Percentiles rank a stretch among this genome's conserved stretches.
Evolutionary conservation across 2,797 vertebrate species (phyloP).

Genomic region (Phataginus tetradactyla): DNA sequence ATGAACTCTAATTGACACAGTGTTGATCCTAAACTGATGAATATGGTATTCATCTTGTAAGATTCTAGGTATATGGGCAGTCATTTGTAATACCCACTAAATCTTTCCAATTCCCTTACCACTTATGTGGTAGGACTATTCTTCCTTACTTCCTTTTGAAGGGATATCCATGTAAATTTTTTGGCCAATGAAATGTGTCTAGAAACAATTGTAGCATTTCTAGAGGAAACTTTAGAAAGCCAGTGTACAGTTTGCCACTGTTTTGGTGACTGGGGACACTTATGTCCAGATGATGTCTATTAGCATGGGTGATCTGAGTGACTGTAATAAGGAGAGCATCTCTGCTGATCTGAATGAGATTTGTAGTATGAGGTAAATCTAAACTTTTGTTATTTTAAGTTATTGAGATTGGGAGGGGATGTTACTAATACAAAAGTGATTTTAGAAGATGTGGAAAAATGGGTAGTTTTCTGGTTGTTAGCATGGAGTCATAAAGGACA

Average conservation of each 20-base stretch:
- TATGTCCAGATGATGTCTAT: neutral
- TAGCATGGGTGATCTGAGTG: neutral
- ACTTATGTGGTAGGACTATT: neutral
- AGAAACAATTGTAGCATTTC: constrained; percentile 23
- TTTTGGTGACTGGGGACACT: neutral
- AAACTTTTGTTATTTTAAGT: constrained; percentile 3
- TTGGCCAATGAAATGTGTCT: neutral
- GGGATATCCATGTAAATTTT: neutral
- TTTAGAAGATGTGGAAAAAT: constrained; percentile 15
- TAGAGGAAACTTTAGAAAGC: constrained; percentile 22
- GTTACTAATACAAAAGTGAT: neutral
- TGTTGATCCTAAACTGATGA: constrained; percentile 29
- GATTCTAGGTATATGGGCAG: neutral
- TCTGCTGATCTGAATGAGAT: neutral
- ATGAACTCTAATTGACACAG: neutral
- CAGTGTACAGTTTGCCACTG: neutral
- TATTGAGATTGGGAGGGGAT: neutral
- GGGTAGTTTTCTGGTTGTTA: constrained; percentile 27
- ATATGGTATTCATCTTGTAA: neutral
- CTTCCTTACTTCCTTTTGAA: neutral
- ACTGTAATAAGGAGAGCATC: neutral
- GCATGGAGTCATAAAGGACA: neutral
- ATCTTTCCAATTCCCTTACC: neutral
- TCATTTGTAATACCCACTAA: neutral
- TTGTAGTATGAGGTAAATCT: neutral